Conservation (phyloP, 2,797 vertebrate species). For the Sylvilagus floridanus region DNA sequence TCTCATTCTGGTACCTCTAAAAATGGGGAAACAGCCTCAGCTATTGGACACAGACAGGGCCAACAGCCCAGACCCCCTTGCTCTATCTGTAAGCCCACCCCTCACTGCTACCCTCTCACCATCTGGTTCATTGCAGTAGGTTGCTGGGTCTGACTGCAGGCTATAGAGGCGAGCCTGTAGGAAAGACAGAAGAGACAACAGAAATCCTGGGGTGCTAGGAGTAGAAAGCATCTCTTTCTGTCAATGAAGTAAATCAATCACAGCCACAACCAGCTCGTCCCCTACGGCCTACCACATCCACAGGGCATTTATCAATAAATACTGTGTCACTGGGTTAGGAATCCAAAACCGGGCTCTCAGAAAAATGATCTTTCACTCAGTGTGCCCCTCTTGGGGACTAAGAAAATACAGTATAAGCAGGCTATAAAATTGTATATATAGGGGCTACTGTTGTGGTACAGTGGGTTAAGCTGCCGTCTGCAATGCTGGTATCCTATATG, state of each 20-base stretch:
- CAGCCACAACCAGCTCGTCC: not conserved
- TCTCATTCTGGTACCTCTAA: not conserved
- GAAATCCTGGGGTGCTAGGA: not conserved
- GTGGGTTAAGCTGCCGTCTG: no score
- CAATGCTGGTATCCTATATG: no score
- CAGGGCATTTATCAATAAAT: not conserved
- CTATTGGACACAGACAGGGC: not conserved
- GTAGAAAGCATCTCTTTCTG: not conserved
- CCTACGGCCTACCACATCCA: not conserved
- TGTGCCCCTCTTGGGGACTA: constrained; percentile 22
- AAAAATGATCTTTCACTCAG: constrained; percentile 34
- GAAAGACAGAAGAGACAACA: constrained; percentile 17
- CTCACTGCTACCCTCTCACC: constrained; percentile 86
- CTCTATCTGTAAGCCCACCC: not conserved
- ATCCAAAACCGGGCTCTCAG: not conserved
- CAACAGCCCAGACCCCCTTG: fast-evolving
- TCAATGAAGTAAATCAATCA: not conserved
- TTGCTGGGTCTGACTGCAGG: constrained; percentile 98
- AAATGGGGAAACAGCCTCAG: not conserved
- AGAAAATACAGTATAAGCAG: not conserved
- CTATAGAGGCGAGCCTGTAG: constrained; percentile 97
- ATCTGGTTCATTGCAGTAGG: constrained; percentile 99
- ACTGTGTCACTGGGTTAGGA: not conserved
- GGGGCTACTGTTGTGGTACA: no score
- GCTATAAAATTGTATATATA: not conserved